Base-by-base conservation (phyloP, 2,113 vertebrate species). In the Brachyhypopomus gauderio region DNA sequence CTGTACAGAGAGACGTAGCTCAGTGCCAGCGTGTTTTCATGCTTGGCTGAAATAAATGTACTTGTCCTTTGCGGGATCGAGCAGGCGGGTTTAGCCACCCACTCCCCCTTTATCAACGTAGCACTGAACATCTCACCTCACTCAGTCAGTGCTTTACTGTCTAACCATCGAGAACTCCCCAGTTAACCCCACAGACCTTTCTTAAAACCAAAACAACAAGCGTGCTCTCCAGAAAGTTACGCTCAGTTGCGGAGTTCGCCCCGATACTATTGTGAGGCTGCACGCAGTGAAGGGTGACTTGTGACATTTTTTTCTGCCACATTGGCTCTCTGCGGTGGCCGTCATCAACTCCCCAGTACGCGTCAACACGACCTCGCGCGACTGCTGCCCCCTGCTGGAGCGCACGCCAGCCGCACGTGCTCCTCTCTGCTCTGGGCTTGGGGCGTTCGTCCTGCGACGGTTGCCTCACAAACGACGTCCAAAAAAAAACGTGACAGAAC, bases 261-360 rank as follows among this genome's bases (percentile, higher is more conserved):
- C 30, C 41, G 34, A 55, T 78, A 27, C 66, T 56, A 38, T 58
- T 58, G 30, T 52, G 23, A 25, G 14, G n/a, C 5, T 59, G 11
- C 23, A 69, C 20, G 36, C 34, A 22, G 62, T 55, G 63, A 48
- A 23, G 11, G 36, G 4, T 56, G 62, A 41, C 75, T 77, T 78
- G 63, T 56, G 41, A 69, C 67, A 78, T 69, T 78, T 78, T 78
- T 34, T 78, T 22, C 27, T 45, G 9, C 23, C 48, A 58, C 63
- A 58, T 36, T 36, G 76, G 25, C 66, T 27, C 89, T 88, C 86
- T 88, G 83, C 86, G 81, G 88, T 84, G 78, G 87, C 88, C 84
- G 91, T 89, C 89, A 92, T 88, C 89, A 84, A 84, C 62, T 80
- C 88, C 75, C 83, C 87, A 84, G 89, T 85, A 91, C 85, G 30